Conservation (phyloP, 1,140 invertebrate species). For the Eumeta japonica region DNA sequence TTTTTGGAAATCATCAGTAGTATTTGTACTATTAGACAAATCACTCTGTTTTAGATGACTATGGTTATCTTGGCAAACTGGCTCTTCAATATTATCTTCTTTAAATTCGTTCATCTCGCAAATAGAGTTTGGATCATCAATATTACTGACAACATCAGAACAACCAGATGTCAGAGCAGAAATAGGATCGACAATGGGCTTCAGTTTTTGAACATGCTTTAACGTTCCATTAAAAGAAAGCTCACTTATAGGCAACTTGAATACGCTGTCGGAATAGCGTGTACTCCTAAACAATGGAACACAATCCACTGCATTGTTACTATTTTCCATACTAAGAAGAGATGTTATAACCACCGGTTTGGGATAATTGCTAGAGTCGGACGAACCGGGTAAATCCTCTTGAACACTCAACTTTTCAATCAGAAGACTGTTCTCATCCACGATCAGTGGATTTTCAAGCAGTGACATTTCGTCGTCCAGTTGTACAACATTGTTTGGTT, state of each 20-base stretch:
- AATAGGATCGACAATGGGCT: slow-evolving; percentile 45
- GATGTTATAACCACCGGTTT: slow-evolving; percentile 40
- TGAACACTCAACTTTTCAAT: slow-evolving; percentile 36
- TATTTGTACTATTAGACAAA: neutral
- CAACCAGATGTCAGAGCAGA: slow-evolving; percentile 33
- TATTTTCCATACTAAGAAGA: slow-evolving; percentile 49
- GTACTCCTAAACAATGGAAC: slow-evolving; percentile 36
- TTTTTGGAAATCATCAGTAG: slow-evolving; percentile 2
- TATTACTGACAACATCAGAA: slow-evolving; percentile 20
- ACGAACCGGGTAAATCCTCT: slow-evolving; percentile 27
- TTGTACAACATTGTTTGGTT: no score
- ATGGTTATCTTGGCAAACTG: neutral
- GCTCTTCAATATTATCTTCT: neutral
- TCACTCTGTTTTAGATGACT: no score
- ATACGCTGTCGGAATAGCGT: slow-evolving; percentile 32
- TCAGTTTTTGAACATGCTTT: slow-evolving; percentile 49
- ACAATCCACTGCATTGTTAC: slow-evolving; percentile 53
- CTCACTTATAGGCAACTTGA: slow-evolving; percentile 50
- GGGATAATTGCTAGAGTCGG: no score
- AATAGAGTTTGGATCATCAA: slow-evolving; percentile 3
- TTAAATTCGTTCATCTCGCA: slow-evolving; percentile 2
- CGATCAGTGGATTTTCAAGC: slow-evolving; percentile 27
- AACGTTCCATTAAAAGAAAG: slow-evolving; percentile 51
- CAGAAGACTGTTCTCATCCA: slow-evolving; percentile 25
- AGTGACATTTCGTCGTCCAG: slow-evolving; percentile 23